These are phyloP conservation scores for Saguinus midas DNA, from an alignment of 2,113 vertebrate species.

Conservation along the genomic window DNA sequence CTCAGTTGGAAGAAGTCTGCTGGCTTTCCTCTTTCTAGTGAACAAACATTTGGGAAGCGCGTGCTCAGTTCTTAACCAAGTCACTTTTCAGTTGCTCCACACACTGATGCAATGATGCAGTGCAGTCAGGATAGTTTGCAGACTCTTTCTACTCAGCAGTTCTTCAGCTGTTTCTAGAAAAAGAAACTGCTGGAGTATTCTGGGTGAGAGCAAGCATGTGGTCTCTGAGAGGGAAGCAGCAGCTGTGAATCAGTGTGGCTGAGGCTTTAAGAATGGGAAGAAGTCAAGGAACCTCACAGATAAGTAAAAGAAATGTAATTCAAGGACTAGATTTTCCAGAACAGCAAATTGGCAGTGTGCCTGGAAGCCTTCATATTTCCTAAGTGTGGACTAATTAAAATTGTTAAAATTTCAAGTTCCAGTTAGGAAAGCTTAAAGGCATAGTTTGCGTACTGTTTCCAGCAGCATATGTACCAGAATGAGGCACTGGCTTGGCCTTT, in stretches of 20 bases:
- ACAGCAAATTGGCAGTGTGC: background rate
- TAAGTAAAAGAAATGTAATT: background rate
- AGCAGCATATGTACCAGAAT: background rate
- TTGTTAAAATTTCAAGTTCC: conserved; percentile 55
- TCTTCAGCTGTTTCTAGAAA: background rate
- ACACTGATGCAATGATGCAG: background rate
- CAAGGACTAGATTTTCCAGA: background rate
- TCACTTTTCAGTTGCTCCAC: background rate
- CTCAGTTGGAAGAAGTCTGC: background rate
- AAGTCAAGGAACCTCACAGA: background rate
- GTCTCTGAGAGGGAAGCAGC: background rate
- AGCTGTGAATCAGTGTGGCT: background rate
- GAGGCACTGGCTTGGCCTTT: background rate
- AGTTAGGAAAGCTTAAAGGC: conserved; percentile 55
- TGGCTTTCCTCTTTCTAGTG: background rate
- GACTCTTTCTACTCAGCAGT: background rate
- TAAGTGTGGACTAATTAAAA: conserved; percentile 61
- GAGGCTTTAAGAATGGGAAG: background rate
- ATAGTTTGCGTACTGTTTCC: conserved; percentile 74
- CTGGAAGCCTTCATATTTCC: background rate
- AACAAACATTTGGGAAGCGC: background rate
- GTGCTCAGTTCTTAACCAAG: background rate
- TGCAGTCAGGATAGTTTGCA: background rate
- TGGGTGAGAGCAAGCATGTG: background rate
- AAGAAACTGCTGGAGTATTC: conserved; percentile 3